Conservation (phyloP, 2,797 vertebrate species). For the Vultur gryphus region DNA sequence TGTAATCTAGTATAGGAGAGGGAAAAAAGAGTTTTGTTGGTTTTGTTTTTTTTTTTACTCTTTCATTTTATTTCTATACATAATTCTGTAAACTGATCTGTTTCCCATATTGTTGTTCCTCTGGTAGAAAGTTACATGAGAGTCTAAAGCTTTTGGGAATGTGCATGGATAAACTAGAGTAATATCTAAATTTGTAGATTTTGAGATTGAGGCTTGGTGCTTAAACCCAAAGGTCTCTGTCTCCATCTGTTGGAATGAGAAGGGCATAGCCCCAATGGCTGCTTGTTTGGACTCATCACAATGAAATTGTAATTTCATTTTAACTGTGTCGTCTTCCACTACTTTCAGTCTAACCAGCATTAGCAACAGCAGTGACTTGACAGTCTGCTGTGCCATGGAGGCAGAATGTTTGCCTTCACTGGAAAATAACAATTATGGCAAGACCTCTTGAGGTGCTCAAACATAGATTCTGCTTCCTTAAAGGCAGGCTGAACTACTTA, state of each 20-base stretch:
- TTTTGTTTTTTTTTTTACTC: background rate
- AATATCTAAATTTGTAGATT: background rate
- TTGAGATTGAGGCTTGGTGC: background rate
- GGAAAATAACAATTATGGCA: background rate
- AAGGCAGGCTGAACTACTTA: background rate
- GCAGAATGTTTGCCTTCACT: background rate
- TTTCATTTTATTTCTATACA: background rate
- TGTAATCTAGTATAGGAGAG: background rate
- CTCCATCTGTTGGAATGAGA: conserved; percentile 66
- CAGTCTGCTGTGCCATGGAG: background rate
- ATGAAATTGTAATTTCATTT: background rate
- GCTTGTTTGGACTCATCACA: background rate
- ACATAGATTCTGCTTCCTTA: background rate
- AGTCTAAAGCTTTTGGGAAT: background rate
- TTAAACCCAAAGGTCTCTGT: conserved; percentile 64
- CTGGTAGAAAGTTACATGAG: background rate
- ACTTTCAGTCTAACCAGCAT: background rate
- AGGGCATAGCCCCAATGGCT: conserved; percentile 42
- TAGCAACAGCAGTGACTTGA: background rate
- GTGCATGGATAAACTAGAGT: background rate
- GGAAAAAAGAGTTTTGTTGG: no score
- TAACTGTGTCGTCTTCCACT: background rate
- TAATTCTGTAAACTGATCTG: background rate
- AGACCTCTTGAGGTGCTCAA: background rate
- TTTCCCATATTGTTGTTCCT: background rate